Evolutionary conservation across 53 echinoderm and acorn worm species (phyloP).

Genomic region (Crossaster papposus): DNA sequence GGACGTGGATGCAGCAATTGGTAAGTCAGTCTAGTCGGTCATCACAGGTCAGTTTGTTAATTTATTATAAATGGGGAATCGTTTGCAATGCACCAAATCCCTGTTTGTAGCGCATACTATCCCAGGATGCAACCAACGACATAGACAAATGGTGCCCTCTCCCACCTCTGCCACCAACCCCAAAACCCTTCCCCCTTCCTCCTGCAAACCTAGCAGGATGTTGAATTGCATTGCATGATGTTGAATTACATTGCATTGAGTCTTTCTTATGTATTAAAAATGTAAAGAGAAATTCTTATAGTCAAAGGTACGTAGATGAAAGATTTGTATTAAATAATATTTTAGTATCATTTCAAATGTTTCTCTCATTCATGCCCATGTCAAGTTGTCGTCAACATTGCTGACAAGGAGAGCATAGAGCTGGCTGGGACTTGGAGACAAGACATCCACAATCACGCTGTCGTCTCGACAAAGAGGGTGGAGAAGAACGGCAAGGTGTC

Average conservation of each 20-base stretch:
- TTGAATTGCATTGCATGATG: too few species aligned
- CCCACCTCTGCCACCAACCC: too few species aligned
- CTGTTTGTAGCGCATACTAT: too few species aligned
- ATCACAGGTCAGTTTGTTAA: not conserved
- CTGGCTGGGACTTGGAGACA: constrained; percentile 90
- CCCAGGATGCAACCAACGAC: too few species aligned
- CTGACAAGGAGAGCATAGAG: constrained; percentile 89
- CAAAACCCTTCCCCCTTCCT: too few species aligned
- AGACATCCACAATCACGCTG: constrained; percentile 93
- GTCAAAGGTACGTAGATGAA: not conserved
- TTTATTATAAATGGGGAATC: too few species aligned
- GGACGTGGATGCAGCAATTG: constrained; percentile 97
- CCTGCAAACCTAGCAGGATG: too few species aligned
- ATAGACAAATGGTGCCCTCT: too few species aligned
- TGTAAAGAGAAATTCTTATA: too few species aligned
- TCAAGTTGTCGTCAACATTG: constrained; percentile 86
- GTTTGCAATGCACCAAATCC: too few species aligned
- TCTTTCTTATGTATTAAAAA: too few species aligned
- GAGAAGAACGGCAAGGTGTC: constrained; percentile 73
- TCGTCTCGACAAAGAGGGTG: constrained; percentile 69
- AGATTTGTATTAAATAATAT: not conserved
- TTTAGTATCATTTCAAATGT: not conserved
- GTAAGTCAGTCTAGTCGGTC: constrained; percentile 44
- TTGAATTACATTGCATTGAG: too few species aligned
- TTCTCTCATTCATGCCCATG: not conserved